A percentile compares a stretch with the other conserved stretches of the same genome.
Evolutionary conservation across 2,113 vertebrate genomes (phyloP).

Genomic region (Lycocorax pyrrhopterus): DNA sequence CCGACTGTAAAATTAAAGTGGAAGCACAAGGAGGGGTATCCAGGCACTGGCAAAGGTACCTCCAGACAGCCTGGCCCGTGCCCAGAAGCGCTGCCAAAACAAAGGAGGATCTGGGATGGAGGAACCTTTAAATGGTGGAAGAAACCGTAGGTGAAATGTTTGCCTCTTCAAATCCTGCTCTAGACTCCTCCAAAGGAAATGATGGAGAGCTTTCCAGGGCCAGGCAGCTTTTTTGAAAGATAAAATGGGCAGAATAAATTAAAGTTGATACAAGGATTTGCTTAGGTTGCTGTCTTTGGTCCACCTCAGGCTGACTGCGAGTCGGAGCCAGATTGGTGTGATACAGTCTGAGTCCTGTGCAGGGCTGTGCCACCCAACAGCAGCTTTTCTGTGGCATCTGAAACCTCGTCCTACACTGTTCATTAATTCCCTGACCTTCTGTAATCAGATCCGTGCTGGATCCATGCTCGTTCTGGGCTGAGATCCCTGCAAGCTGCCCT

Average conservation of each 20-base stretch:
- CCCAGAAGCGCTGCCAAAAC: background rate
- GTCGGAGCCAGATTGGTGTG: background rate
- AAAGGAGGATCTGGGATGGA: background rate
- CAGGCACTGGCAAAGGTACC: background rate
- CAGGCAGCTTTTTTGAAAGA: background rate
- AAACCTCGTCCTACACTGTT: background rate
- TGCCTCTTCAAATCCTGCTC: background rate
- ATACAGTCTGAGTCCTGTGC: background rate
- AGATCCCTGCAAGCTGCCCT: background rate
- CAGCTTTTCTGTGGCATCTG: background rate
- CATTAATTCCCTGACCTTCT: background rate
- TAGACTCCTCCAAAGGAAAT: background rate
- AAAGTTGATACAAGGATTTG: background rate
- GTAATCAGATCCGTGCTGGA: background rate
- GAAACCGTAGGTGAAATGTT: background rate
- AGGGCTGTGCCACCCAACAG: background rate
- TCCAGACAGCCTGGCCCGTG: background rate
- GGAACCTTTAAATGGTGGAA: background rate
- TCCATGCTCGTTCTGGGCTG: background rate
- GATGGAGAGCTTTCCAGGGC: background rate
- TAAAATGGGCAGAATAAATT: background rate
- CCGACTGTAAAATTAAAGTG: background rate
- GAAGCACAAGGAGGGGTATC: background rate
- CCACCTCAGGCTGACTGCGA: background rate
- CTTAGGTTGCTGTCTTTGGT: background rate